phyloP scores from a whole-genome alignment of 2,888 invertebrate genomes.

The Heliconius erato region DNA sequence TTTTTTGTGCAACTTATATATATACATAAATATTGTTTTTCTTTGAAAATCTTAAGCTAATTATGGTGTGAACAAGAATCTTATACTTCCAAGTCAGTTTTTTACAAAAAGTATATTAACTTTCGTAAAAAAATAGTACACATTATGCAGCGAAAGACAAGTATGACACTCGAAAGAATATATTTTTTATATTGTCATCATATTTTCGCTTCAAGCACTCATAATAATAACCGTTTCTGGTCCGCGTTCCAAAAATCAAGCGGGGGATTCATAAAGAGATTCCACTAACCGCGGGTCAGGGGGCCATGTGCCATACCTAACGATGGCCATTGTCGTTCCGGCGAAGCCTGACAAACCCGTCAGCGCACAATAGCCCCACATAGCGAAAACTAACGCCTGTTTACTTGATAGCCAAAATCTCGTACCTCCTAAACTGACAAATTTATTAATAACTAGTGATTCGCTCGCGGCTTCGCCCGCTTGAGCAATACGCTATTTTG shows the following conservation, averaged over 20 bases:
- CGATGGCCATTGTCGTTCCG: slow-evolving; percentile 69
- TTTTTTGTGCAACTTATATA: too few relatives aligned
- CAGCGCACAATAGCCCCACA: slow-evolving; percentile 16
- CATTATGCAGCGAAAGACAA: background rate
- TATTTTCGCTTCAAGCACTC: slow-evolving; percentile 42
- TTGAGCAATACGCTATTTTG: too few relatives aligned
- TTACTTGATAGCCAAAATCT: slow-evolving; percentile 23
- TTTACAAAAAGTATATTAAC: slow-evolving; percentile 1
- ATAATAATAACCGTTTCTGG: slow-evolving; percentile 42
- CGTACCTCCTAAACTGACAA: slow-evolving; percentile 4
- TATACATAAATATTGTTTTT: too few relatives aligned
- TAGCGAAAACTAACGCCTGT: slow-evolving; percentile 39
- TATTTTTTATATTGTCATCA: slow-evolving; percentile 13
- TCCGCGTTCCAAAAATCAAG: slow-evolving; percentile 41
- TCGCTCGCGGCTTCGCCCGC: too few relatives aligned
- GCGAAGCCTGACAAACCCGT: slow-evolving; percentile 51
- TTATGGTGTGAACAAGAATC: background rate
- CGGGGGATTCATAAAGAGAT: slow-evolving; percentile 57
- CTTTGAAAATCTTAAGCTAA: too few relatives aligned
- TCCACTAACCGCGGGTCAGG: slow-evolving; percentile 62
- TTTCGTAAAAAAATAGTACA: background rate
- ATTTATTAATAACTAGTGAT: background rate
- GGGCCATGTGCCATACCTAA: slow-evolving; percentile 62
- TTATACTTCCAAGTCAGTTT: background rate
- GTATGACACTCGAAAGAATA: slow-evolving; percentile 14